Base-by-base conservation (phyloP, 2,797 vertebrate genomes). In the Rachycentron canadum region DNA sequence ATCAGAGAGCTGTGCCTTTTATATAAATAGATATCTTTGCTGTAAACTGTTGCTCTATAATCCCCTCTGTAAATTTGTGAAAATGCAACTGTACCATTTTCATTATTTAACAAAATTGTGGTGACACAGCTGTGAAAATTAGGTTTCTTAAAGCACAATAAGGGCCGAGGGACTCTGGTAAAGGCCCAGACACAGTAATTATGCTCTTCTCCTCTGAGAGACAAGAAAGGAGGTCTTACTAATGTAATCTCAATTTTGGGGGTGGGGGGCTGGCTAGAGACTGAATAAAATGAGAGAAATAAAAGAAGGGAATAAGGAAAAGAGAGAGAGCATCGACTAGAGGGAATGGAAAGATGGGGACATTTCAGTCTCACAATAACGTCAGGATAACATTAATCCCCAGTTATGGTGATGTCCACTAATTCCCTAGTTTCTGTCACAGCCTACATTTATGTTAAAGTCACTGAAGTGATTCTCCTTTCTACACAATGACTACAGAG, bases 241-340 rank as follows among this genome's bases (percentile, higher is more conserved):
- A 90, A 91, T 88, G 75, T 83, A 86, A 90, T 92, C 87, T 86
- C 69, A 82, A 74, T 79, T 82, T 76, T 69, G 62, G 67, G 64
- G 79, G 69, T 28, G 12, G 60, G 49, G 84, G 76, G 68, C 59
- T 45, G 56, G 47, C 43, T 50, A 56, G 55, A 77, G 78, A 64
- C 23, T 59, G 73, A 81, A 90, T 83, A 77, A 80, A 85, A 34
- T 40, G 45, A 57, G 47, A 68, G 59, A 63, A 75, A 76, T 34
- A 74, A 13, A 59, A 43, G 13, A 67, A 75, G 16, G 41, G 40
- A 74, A 77, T 61, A 49, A 62, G 69, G 66, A 49, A 69, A 60
- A 69, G 50, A 72, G 59, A 69, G 73, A 76, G 69, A 76, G 74
- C 71, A 79, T 70, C 12, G 38, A 40, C 56, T 23, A 30, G 40